Evolutionary conservation across 2,888 invertebrate species (phyloP).

Genomic region (Nomada fabriciana): DNA sequence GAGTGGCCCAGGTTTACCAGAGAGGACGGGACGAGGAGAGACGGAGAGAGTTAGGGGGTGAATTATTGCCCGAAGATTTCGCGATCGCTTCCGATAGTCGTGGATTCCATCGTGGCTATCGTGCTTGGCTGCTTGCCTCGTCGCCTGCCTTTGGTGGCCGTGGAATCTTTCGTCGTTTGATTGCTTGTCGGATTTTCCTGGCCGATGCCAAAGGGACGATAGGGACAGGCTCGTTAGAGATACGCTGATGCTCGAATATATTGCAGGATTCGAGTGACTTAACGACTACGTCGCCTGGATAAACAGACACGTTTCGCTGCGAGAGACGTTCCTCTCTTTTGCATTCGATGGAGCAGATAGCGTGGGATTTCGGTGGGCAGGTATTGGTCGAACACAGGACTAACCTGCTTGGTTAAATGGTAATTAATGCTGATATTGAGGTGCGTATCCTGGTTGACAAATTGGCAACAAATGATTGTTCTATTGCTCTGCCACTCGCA

Average conservation of each 20-base stretch:
- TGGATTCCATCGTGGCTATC: constrained; percentile 70
- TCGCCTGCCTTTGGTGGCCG: constrained; percentile 74
- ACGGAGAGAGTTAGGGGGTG: constrained; percentile 63
- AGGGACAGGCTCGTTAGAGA: constrained; percentile 67
- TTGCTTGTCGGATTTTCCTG: constrained; percentile 63
- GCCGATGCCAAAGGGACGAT: constrained; percentile 29
- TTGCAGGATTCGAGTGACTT: constrained; percentile 51
- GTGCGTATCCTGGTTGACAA: neutral
- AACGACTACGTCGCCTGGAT: constrained; percentile 28
- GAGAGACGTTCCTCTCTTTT: neutral
- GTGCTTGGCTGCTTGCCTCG: constrained; percentile 57
- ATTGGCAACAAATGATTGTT: neutral
- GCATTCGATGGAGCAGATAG: neutral
- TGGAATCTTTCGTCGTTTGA: constrained; percentile 74
- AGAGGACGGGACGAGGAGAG: neutral
- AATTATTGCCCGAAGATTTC: constrained; percentile 80
- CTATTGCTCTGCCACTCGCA: neutral
- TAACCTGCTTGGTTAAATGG: neutral
- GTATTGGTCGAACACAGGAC: neutral
- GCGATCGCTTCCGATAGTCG: constrained; percentile 82
- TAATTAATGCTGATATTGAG: constrained; percentile 8
- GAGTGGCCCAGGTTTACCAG: constrained; percentile 5
- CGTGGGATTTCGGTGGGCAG: constrained; percentile 17
- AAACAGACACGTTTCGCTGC: constrained; percentile 39
- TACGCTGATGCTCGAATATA: constrained; percentile 52